Evolutionary conservation across 1,140 invertebrate species (phyloP), one percentile per base, ranked within the genome.

Genomic region (Eupristina koningsbergeri): DNA sequence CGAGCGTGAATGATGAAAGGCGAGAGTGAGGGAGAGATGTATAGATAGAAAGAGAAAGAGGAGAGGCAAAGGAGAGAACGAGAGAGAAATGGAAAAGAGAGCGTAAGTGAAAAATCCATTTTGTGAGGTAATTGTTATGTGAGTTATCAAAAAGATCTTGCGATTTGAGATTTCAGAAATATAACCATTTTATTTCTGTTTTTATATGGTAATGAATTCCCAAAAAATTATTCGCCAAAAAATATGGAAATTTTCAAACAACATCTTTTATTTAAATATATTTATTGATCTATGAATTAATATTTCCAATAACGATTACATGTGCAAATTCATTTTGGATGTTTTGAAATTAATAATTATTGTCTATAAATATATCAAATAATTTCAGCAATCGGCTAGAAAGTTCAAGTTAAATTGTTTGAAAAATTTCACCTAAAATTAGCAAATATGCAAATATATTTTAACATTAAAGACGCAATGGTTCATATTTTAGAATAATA

Each of bases 61-160:
- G 17, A 47, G n/a, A 29, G 5, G 41, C 6, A 45, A 11, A 45
- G 41, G 41, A 45, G 41, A 45, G 41, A 45, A 45, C 41, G 76
- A 78, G 61, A 69, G 63, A 17, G 50, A 67, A 31, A 67, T 3
- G 26, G 39, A 74, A 15, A 63, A 67, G 67, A 80, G 47, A 80
- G 64, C 39, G 34, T 39, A 67, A 82, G 63, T 63, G 73, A 69
- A 39, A 76, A 50, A 83, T 82, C 50, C 53, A 41, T 47, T 64
- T 78, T 71, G 63, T 85, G 31, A 81, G 84, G 81, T 81, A 81
- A 81, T 63, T 67, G 63, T 81, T 63, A 39, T 45, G 58, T 69
- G 73, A 47, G 39, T 71, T 71, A 41, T 71, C 36, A 71, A 71
- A 41, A 71, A 41, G 67, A 71, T 41, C 67, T 26, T n/a, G 5